Base-by-base conservation (phyloP, 2,888 invertebrate genomes). In the Drosophila borealis region DNA sequence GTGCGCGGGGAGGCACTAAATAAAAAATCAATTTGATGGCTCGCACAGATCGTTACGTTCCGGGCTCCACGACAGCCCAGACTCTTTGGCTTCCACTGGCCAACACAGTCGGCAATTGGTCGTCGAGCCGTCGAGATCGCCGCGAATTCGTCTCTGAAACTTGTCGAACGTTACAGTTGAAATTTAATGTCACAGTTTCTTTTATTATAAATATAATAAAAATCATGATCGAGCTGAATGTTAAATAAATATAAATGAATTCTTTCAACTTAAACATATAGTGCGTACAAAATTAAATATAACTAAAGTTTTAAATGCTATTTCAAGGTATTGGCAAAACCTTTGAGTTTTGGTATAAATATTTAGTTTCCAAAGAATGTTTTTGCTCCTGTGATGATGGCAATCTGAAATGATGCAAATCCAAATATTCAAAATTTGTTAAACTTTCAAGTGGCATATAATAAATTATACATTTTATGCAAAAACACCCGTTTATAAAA, bases 1-100 rank as follows among this genome's bases (percentile, higher is more conserved):
- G 37, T 21, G 41, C 36, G 33, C n/a, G 59, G 73, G 62, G 45
- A 61, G 60, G 36, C 63, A 70, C 57, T 60, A 78, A 88, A 88
- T 82, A 78, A 80, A 82, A 87, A 83, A 83, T 83, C 83, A 83
- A 83, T 88, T 83, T 77, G 75, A 67, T 78, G 69, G 51, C 72
- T 79, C 70, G 65, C 63, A 48, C 78, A 75, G 70, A 80, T 75
- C 74, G 70, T 67, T 60, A 60, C 65, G 70, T 41, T 57, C 57
- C 71, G 79, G 66, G 51, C 50, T 51, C 50, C 25, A 42, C 60
- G 56, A 53, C 51, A 53, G 51, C 3, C 53, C 68, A 76, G 61
- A 70, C 69, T 62, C 77, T 65, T 51, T 76, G 78, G 66, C 64
- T 75, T 64, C 41, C 48, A 44, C 34, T 50, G 37, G 51, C 61